A percentile compares a stretch with the other conserved stretches of the same genome.
phyloP scores from a whole-genome alignment of 2,888 invertebrate species.

The Acanthosepion pharaonis region DNA sequence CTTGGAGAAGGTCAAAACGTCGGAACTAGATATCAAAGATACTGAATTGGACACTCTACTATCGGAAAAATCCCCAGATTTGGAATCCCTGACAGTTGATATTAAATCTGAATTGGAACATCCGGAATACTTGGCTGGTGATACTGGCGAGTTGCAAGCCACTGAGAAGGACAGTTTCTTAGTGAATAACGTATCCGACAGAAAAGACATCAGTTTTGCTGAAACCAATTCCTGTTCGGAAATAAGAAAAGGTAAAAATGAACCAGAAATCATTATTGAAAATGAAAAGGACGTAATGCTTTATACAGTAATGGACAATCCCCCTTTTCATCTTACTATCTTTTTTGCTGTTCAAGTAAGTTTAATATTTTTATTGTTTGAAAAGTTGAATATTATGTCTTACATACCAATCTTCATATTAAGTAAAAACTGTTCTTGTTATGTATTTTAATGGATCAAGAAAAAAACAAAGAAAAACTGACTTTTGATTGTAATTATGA shows the following conservation, averaged over 20 bases:
- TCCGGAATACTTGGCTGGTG: neutral
- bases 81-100: too few species aligned
- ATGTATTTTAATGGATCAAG: too few species aligned
- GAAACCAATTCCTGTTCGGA: neutral
- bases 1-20: neutral
- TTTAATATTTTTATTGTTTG: neutral
- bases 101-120: neutral
- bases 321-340: neutral
- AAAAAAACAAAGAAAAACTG: too few species aligned
- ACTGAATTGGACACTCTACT: neutral
- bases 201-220: too few species aligned
- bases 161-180: neutral
- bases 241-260: neutral
- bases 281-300: neutral
- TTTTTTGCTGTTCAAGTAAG: constrained; percentile 43
- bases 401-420: too few species aligned
- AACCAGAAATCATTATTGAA: neutral
- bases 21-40: neutral
- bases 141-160: neutral
- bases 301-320: neutral
- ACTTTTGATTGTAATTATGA: too few species aligned
- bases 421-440: too few species aligned
- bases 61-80: neutral
- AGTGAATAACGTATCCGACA: neutral
- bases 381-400: too few species aligned